These are phyloP conservation scores for Galaxea fascicularis DNA, from an alignment of 92 coral and sea anemone genomes.

Conservation along the genomic window DNA sequence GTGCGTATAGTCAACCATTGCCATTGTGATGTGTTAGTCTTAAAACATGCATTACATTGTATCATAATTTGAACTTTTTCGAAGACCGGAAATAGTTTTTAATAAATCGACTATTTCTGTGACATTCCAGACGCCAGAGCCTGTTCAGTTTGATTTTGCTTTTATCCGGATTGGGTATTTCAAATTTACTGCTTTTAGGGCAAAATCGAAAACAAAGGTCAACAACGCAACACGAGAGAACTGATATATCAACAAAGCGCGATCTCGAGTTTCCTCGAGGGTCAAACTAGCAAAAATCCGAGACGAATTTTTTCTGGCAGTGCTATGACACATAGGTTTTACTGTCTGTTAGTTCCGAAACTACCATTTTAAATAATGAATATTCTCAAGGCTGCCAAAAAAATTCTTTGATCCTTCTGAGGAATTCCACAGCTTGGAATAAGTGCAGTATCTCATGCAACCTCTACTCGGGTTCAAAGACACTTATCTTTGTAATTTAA, in stretches of 20 bases:
- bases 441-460: background rate
- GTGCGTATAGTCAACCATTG: background rate
- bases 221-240: background rate
- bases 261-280: background rate
- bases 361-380: background rate
- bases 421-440: background rate
- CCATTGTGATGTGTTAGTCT: background rate
- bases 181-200: background rate
- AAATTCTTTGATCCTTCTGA: background rate
- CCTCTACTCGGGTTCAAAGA: constrained; percentile 1
- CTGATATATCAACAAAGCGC: background rate
- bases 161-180: background rate
- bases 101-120: background rate
- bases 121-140: background rate
- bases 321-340: background rate
- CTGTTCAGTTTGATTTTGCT: background rate
- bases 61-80: background rate
- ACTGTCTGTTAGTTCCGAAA: background rate
- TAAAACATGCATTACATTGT: too few relatives aligned
- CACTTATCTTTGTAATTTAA: constrained; percentile 21
- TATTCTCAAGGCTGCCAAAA: background rate
- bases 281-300: background rate
- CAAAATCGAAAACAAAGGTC: background rate
- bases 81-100: background rate
- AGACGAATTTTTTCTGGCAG: too few relatives aligned